Conservation (phyloP, 2,888 invertebrate genomes). For the Opisthograptis luteolata region DNA sequence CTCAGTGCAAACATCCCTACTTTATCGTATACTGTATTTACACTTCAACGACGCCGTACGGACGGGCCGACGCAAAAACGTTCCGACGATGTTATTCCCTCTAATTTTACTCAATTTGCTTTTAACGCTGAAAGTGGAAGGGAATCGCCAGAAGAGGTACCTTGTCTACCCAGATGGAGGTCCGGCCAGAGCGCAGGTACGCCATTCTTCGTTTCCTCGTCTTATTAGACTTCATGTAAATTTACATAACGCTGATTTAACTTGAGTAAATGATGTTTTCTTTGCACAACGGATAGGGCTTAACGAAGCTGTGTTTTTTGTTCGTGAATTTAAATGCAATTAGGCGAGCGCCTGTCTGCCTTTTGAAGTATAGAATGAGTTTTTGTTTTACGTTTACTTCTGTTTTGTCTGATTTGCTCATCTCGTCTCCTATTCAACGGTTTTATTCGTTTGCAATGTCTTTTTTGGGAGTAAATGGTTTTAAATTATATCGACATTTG, state of each 20-base stretch:
- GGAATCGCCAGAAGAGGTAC: slow-evolving; percentile 76
- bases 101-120: slow-evolving; percentile 68
- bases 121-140: slow-evolving; percentile 46
- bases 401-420: slow-evolving; percentile 36
- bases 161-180: slow-evolving; percentile 85
- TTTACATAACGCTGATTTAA: slow-evolving; percentile 70
- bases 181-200: slow-evolving; percentile 85
- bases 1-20: slow-evolving; percentile 71
- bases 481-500: not conserved
- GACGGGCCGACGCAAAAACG: slow-evolving; percentile 46
- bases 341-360: slow-evolving; percentile 54
- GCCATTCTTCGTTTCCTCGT: slow-evolving; percentile 34
- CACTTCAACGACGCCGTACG: slow-evolving; percentile 55
- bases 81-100: slow-evolving; percentile 54
- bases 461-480: slow-evolving; percentile 5
- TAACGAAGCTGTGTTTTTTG: slow-evolving; percentile 79
- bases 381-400: slow-evolving; percentile 41
- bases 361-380: slow-evolving; percentile 55
- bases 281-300: slow-evolving; percentile 67
- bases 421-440: slow-evolving; percentile 24
- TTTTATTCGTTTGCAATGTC: slow-evolving; percentile 24
- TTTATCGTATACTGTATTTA: slow-evolving; percentile 71
- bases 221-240: slow-evolving; percentile 43
- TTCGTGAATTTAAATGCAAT: slow-evolving; percentile 80
- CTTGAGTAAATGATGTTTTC: slow-evolving; percentile 75